These are phyloP conservation scores for Xenops minutus DNA, from an alignment of 2,797 vertebrate species.

Conservation along the genomic window DNA sequence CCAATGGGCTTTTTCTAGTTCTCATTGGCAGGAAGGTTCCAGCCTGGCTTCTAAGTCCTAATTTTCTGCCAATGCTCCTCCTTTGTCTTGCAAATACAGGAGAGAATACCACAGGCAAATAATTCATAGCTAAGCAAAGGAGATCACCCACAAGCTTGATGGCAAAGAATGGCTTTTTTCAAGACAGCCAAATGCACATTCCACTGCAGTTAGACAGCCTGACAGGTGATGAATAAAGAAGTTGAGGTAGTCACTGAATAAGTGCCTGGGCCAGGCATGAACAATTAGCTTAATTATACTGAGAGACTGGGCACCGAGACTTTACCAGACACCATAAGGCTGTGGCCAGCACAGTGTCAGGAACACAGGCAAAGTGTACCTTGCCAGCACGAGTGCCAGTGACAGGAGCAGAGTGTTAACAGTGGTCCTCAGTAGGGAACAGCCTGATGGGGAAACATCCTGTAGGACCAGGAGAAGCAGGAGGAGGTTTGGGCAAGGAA, in stretches of 20 bases:
- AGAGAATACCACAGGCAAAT: neutral
- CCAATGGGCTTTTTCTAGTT: neutral
- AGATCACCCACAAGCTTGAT: neutral
- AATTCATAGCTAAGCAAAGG: neutral
- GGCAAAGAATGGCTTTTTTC: neutral
- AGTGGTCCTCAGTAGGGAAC: neutral
- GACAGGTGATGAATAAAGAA: neutral
- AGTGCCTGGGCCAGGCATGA: neutral
- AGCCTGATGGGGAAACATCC: neutral
- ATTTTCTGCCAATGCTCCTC: conserved; percentile 3
- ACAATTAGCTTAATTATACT: conserved; percentile 1
- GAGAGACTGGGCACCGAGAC: neutral
- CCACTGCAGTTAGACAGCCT: neutral
- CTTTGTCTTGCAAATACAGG: conserved; percentile 15
- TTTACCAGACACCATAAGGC: neutral
- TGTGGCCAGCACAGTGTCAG: neutral
- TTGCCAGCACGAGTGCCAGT: neutral
- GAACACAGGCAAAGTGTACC: fast-evolving
- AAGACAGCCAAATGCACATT: neutral
- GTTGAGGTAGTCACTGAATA: neutral
- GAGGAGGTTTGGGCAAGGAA: neutral
- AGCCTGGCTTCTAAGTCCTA: neutral
- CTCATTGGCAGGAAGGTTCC: neutral
- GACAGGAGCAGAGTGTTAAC: neutral
- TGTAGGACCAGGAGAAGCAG: neutral